Evolutionary conservation across 1,140 invertebrate genomes (phyloP), one percentile per base, ranked within the genome.

Genomic region (Armadillidium nasatum): DNA sequence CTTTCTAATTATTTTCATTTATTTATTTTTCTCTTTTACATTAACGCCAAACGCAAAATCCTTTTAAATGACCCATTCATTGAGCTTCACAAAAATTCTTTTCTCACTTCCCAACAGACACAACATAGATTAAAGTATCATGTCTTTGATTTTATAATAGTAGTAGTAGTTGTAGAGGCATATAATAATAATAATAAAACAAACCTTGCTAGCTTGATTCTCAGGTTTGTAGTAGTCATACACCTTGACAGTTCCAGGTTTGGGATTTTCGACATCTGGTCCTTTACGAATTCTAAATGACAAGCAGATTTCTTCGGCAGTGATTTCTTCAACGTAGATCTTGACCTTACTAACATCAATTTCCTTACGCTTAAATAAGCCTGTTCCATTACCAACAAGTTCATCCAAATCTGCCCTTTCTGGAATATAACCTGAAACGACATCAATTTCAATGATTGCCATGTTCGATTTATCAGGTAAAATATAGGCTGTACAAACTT

Each of bases 201-300:
- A 73, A 21, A 79, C 78, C 75, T 71, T 33, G 44, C 74, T 78
- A 50, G 71, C 69, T 79, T 84, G 87, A 85, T n/a, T 88, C 87
- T 60, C 86, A 84, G 82, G 79, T 50, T 78, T 71, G 60, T 93
- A 93, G 80, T 93, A 93, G 83, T 93, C 91, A 76, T 89, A 89
- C 2, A 92, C 85, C 76, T 86, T 87, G 13, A 89, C 87, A 72
- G 88, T 87, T 0, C 88, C 90, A 1, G 90, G 88, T 80, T 88
- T 88, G 0, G 89, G 88, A 72, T 86, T 82, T 11, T 85, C 84
- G 0, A 88, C 86, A 72, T 84, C 82, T 73, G 84, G 82, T 23
- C 84, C 83, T 50, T 86, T 84, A 68, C 85, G 83, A 10, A 87
- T 82, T 50, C 85, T 83, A 73, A 89, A 82, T 10, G 80, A 79